Evolutionary conservation across 2,113 vertebrate genomes (phyloP).

Genomic region (Alligator sinensis): DNA sequence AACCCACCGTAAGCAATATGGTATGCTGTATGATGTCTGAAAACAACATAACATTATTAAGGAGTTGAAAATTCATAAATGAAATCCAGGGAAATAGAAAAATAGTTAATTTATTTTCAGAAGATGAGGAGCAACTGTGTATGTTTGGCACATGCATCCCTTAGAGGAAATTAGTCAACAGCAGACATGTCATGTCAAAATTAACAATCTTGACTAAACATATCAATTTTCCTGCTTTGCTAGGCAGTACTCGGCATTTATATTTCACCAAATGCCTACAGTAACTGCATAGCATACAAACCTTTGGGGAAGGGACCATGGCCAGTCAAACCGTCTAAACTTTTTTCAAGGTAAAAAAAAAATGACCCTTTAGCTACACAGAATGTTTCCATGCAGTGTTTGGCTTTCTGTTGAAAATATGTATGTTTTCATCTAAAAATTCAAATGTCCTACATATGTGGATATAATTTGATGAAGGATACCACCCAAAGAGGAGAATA

Average conservation of each 20-base stretch:
- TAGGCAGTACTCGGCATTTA: too few species aligned
- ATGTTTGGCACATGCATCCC: slow-evolving; percentile 48
- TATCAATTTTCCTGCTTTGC: slow-evolving; percentile 54
- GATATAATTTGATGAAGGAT: not conserved
- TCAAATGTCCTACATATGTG: not conserved
- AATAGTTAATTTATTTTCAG: not conserved
- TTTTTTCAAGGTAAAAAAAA: not conserved
- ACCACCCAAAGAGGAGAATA: not conserved
- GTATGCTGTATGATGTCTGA: slow-evolving; percentile 20
- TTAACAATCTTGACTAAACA: slow-evolving; percentile 62
- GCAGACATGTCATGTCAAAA: slow-evolving; percentile 64
- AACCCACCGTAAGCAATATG: not conserved
- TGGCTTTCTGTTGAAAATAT: not conserved
- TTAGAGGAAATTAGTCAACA: not conserved
- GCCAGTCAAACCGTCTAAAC: not conserved
- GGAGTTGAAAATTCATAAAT: slow-evolving; percentile 60
- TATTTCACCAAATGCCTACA: not conserved
- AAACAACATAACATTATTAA: slow-evolving; percentile 62
- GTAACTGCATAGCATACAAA: not conserved
- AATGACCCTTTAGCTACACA: not conserved
- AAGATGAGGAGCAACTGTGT: slow-evolving; percentile 38
- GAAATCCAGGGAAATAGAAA: too few species aligned
- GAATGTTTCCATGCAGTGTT: not conserved
- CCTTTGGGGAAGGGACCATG: not conserved
- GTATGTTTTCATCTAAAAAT: too few species aligned